phyloP scores from a whole-genome alignment of 1,140 invertebrate species.

The Drosophila lacertosa region DNA sequence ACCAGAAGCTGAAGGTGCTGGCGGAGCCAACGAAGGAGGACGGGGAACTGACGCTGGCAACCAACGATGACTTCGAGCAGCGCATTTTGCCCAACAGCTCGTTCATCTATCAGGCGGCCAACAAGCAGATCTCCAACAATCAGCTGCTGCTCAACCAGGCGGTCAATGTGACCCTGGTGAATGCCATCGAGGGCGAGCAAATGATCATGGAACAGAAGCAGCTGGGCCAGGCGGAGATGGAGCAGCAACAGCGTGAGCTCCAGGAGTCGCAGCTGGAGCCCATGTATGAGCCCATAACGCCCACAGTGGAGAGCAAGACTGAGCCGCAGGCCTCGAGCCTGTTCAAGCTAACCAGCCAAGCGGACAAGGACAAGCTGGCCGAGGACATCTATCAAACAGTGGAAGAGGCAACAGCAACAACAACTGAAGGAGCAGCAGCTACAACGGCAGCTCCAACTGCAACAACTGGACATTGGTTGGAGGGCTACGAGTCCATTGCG shows the following conservation, averaged over 20 bases:
- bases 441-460: slow-evolving; percentile 1
- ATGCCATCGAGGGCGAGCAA: slow-evolving; percentile 71
- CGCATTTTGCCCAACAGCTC: slow-evolving; percentile 73
- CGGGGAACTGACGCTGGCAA: slow-evolving; percentile 37
- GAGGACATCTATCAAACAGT: slow-evolving; percentile 64
- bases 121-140: slow-evolving; percentile 70
- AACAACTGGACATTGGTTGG: slow-evolving; percentile 48
- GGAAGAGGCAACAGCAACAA: slow-evolving; percentile 46
- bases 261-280: slow-evolving; percentile 27
- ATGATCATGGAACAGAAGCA: slow-evolving; percentile 79
- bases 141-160: slow-evolving; percentile 71
- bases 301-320: slow-evolving; percentile 56
- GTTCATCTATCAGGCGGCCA: slow-evolving; percentile 70
- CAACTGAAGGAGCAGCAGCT: neutral
- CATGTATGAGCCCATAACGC: slow-evolving; percentile 76
- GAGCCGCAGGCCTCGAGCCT: slow-evolving; percentile 60
- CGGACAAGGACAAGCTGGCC: slow-evolving; percentile 5
- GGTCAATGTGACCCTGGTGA: slow-evolving; percentile 72
- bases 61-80: slow-evolving; percentile 73
- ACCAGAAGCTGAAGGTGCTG: slow-evolving; percentile 66
- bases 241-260: neutral
- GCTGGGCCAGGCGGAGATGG: neutral
- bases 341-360: slow-evolving; percentile 49
- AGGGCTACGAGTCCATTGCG: slow-evolving; percentile 78
- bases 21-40: slow-evolving; percentile 12